Evolutionary conservation across 2,888 invertebrate genomes (phyloP), one percentile per base, ranked within the genome.

Genomic region (Bursaphelenchus okinawaensis): DNA sequence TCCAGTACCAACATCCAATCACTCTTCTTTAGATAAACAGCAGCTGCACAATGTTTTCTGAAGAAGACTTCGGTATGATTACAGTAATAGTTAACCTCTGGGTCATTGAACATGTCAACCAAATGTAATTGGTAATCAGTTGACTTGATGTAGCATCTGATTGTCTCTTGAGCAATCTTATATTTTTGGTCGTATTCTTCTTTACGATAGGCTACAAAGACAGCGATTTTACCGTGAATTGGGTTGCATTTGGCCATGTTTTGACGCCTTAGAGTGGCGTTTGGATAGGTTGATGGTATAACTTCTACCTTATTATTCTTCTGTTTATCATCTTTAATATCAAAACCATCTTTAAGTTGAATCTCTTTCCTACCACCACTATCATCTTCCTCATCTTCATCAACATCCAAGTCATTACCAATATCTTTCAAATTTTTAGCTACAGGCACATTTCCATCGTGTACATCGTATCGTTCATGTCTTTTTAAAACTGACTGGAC

Each of bases 1-100:
- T 80, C 79, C 22, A 80, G 66, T 40, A 80, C 77, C 31, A 80
- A 65, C 75, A 78, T 69, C 77, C 78, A 80, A 62, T 80, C 78
- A 23, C 72, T 67, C 55, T 76, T 72, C 16, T 69, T 65, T 19
- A 79, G 66, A 64, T 78, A 80, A 26, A 73, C 72, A 2, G 76
- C 68, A 0, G 75, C 78, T 0, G 78, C 78, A 55, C 79, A 80
- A 62, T 80, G 80, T 61, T 80, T 80, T 56, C 74, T 72, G 73
- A 78, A 80, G 68, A 78, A 76, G 29, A 79, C 66, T 54, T 54
- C 58, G 24, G 63, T 69, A 62, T 79, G 74, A 31, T 70, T 68
- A 29, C 70, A 69, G 61, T 71, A 65, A 26, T 68, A 64, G 29
- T 72, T 70, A 4, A 76, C 75, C 16, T 72, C 57, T 26, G 66